Percentiles rank a stretch among this genome's conserved stretches.
These are phyloP conservation scores for Drosophila bocqueti DNA, from an alignment of 1,140 invertebrate genomes.

Conservation along the genomic window DNA sequence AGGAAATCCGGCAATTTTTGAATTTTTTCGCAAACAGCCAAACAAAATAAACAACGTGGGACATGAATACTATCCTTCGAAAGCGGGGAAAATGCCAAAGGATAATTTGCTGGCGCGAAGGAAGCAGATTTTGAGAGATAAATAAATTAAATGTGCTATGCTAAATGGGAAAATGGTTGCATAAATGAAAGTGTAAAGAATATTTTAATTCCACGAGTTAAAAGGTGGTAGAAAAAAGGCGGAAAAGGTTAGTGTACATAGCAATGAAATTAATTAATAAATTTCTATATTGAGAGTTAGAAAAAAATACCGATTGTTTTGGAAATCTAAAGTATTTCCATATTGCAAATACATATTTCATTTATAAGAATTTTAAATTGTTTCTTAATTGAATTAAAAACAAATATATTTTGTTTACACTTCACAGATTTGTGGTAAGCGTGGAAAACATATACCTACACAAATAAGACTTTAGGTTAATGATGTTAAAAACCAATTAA, in stretches of 20 bases:
- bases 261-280: background rate
- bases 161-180: background rate
- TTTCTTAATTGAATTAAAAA: background rate
- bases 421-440: background rate
- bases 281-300: background rate
- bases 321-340: background rate
- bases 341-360: background rate
- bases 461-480: background rate
- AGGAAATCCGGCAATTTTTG: conserved; percentile 78
- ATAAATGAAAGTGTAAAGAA: background rate
- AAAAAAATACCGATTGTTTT: background rate
- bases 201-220: background rate
- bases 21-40: conserved; percentile 68
- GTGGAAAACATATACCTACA: background rate
- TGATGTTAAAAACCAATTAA: background rate
- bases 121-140: conserved; percentile 6
- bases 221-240: too few relatives aligned
- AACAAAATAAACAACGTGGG: conserved; percentile 60
- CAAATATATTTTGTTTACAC: background rate
- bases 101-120: conserved; percentile 11
- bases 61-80: conserved; percentile 22
- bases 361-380: too few relatives aligned
- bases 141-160: conserved; percentile 2
- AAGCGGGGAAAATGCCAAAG: background rate
- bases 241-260: background rate